Percentiles rank a stretch among this genome's conserved stretches.
phyloP scores from a whole-genome alignment of 2,888 invertebrate genomes.

The Ceraclea dissimilis region DNA sequence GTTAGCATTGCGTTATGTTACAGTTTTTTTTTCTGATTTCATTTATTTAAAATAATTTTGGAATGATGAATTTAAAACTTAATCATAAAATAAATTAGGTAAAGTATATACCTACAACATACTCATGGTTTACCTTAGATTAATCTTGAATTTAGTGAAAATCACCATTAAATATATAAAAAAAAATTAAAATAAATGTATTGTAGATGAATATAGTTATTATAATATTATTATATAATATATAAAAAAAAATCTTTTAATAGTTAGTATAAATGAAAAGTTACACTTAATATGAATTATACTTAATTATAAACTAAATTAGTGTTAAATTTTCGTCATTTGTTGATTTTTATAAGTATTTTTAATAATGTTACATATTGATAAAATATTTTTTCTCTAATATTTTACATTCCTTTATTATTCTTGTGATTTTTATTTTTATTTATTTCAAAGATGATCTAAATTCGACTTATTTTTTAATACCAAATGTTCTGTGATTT shows the following conservation, averaged over 20 bases:
- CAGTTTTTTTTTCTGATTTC: too few relatives aligned
- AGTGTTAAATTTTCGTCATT: neutral
- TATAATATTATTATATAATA: slow-evolving; percentile 2
- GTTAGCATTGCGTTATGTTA: too few relatives aligned
- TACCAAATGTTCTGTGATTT: neutral
- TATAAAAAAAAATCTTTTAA: neutral
- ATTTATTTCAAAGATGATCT: too few relatives aligned
- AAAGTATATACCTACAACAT: neutral
- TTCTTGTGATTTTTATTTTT: neutral
- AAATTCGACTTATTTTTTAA: too few relatives aligned
- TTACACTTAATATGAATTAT: neutral
- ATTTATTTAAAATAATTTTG: too few relatives aligned
- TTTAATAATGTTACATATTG: neutral
- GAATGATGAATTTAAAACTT: too few relatives aligned
- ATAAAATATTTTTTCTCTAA: neutral
- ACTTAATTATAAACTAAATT: neutral
- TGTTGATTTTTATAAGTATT: neutral
- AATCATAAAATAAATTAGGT: too few relatives aligned
- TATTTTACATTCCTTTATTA: too few relatives aligned
- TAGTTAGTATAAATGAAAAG: neutral
- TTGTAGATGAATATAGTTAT: neutral
- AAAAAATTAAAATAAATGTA: neutral
- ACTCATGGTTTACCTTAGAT: neutral
- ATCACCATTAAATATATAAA: neutral
- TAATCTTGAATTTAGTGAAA: neutral